Base-by-base conservation (phyloP, 2,888 invertebrate genomes). In the Dryococelus australis region DNA sequence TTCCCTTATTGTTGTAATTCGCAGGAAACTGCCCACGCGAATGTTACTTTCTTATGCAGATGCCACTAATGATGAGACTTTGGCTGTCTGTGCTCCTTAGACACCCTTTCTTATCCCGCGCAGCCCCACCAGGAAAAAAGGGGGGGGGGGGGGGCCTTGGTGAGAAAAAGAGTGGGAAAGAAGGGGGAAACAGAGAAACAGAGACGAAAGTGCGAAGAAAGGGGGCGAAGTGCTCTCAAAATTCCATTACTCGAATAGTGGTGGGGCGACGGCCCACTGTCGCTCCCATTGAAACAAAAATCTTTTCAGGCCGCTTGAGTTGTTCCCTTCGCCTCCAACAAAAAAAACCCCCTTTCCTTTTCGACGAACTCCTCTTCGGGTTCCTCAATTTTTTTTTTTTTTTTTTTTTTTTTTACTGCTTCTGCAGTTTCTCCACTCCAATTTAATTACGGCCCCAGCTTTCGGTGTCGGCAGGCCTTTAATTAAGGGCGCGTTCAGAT, bases 401-500 rank as follows among this genome's bases (percentile, higher is more conserved):
- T 24, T 24, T 65, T 51, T 51, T 65, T 65, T n/a, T 65, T n/a
- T n/a, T 65, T 8, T 24, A n/a, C n/a, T 8, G 12, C n/a, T 24
- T 28, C 83, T 83, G 43, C 83, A 28, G 35, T 83, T 43, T 83
- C 43, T 83, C 9, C 28, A 43, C 35, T 83, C 20, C 85, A 51
- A 28, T 85, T 85, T 51, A 85, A 85, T 51, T 51, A 85, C 85
- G 13, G 28, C 43, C 47, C n/a, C 65, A 65, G 65, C 65, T n/a
- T 24, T 65, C n/a, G 13, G 65, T 9, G 65, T 9, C 2, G 65
- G n/a, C 65, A n/a, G 65, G 65, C 0, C 86, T 26, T 86, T 86
- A 86, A 86, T 86, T 86, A 86, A 43, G 47, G 51, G 28, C 86
- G 24, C 86, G 84, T 86, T 83, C 86, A 83, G 28, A 16, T 28